Percentiles rank a stretch among this genome's conserved stretches.
These are phyloP conservation scores for Gordius sp. DNA, from an alignment of 2,888 invertebrate genomes.

Conservation along the genomic window DNA sequence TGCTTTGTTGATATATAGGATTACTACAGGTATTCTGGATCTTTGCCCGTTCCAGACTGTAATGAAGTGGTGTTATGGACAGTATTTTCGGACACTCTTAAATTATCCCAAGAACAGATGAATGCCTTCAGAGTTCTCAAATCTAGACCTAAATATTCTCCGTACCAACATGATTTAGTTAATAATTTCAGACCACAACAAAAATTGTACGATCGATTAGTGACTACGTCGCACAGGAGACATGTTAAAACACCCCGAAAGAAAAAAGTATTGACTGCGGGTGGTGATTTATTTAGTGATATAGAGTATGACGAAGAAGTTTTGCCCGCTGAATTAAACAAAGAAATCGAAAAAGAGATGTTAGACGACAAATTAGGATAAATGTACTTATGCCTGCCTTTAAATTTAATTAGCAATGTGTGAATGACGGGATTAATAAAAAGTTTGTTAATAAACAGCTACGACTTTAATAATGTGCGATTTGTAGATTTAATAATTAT, in stretches of 20 bases:
- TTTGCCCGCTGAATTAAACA: neutral
- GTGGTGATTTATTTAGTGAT: neutral
- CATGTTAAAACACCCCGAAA: neutral
- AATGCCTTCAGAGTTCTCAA: neutral
- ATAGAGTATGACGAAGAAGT: constrained; percentile 1
- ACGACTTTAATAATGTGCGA: too few relatives aligned
- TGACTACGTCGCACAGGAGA: neutral
- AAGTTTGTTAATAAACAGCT: too few relatives aligned
- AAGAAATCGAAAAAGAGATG: constrained; percentile 13
- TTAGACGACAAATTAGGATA: constrained; percentile 11
- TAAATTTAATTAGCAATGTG: too few relatives aligned
- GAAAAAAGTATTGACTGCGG: neutral
- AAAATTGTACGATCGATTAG: neutral
- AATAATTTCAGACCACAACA: constrained; percentile 7
- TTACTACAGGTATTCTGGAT: constrained; percentile 11
- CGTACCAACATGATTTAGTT: neutral
- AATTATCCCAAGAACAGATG: constrained; percentile 14
- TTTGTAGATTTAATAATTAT: too few relatives aligned
- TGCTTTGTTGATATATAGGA: neutral
- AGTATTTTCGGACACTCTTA: constrained; percentile 7
- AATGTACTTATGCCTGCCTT: too few relatives aligned
- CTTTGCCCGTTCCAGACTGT: constrained; percentile 15
- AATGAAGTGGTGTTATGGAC: constrained; percentile 17
- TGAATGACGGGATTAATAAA: too few relatives aligned
- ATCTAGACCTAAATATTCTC: constrained; percentile 3